Evolutionary conservation across 2,888 invertebrate genomes (phyloP), one percentile per base, ranked within the genome.

Genomic region (Synergus gifuensis): DNA sequence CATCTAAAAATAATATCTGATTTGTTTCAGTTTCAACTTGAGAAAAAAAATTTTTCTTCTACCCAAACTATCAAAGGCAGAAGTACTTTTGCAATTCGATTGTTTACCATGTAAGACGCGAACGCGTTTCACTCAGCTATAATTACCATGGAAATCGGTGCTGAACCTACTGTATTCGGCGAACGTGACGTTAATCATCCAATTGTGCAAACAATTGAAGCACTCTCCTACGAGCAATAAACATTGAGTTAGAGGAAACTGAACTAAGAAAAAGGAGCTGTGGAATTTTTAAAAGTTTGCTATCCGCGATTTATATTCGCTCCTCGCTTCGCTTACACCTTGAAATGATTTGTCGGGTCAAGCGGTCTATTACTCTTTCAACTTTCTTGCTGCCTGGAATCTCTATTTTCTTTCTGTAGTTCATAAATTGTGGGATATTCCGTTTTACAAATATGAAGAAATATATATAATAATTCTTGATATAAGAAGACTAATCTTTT

Each of bases 41-140:
- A 22, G 28, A 49, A 44, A 2, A 69, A 46, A 69, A 69, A 76
- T 76, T 80, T 76, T 76, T 36, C 5, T 36, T 4, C 36, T 5
- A 36, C 36, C 36, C 36, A 36, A 36, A 36, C 5, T 36, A 5
- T 36, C 36, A 36, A 36, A 36, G 5, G 83, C 62, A 63, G 78
- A 76, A 66, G 79, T 77, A 78, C 79, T 79, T 83, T 76, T 64
- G 82, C 76, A 78, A 82, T 83, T 82, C 81, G 82, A 85, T 84
- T 85, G 82, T 79, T 83, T 79, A 64, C 78, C 83, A 83, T 84
- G 83, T 84, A 84, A 83, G 82, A 81, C 84, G 76, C 79, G 80
- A 79, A 81, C 78, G 66, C 79, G 69, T 85, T 82, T 85, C 81
- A 80, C 79, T 78, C 81, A 78, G 40, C 67, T 84, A 86, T 28